Evolutionary conservation across 2,797 vertebrate genomes (phyloP), one percentile per base, ranked within the genome.

Genomic region (Notolabrus celidotus): DNA sequence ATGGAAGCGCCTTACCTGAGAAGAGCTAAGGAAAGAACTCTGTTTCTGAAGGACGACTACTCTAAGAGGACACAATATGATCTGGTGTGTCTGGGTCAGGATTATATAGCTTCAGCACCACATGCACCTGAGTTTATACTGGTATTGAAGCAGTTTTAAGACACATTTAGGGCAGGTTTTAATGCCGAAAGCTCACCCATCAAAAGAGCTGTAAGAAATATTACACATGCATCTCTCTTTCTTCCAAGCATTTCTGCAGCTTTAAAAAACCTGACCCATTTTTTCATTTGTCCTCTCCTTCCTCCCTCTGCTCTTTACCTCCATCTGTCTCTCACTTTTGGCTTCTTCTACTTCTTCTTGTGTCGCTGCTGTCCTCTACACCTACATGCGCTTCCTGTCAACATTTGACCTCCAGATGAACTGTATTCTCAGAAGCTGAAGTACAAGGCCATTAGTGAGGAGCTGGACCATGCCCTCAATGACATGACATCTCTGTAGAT

Each of bases 401-500:
- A 84, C 88, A 88, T 88, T 31, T 53, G 38, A 73, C 83, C 79
- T 87, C 34, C 89, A 98, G 96, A 98, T 3, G 95, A 98, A 90
- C 91, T 99, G 31, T 97, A 97, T 3, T 93, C 96, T 90, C 96
- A 97, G 95, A 98, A 98, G 94, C 95, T 98, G 87, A 98, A 98
- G 93, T 96, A 97, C 95, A 98, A 97, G 89, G 96, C 96, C 39
- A 95, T 97, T 95, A 98, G 96, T 2, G 95, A 98, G 92, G 96
- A 97, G 94, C 94, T 97, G 78, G 96, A 96, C 93, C 96, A 96
- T 91, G 96, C 96, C 45, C 96, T 98, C 86, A 96, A 95, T 88
- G 95, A 97, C 82, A 96, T 96, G 96, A 97, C 95, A 63, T 98
- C 96, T 59, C 85, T 97, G 91, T 97, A 95, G 94, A 80, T 15